Conservation (phyloP, 2,888 invertebrate genomes). For the Notocelia uddmanniana region DNA sequence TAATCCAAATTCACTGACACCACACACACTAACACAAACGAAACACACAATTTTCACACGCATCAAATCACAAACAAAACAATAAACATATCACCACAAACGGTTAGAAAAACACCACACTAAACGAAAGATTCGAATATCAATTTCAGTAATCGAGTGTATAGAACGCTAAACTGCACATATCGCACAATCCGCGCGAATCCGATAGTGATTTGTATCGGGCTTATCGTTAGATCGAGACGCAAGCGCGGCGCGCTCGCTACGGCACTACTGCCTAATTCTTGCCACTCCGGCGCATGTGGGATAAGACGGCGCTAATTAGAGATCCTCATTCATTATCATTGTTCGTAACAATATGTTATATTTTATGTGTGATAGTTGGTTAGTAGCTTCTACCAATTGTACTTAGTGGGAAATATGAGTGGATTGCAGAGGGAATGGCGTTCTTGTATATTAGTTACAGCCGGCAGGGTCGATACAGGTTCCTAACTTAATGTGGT, state of each 20-base stretch:
- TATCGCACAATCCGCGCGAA: neutral
- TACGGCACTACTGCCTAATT: constrained; percentile 73
- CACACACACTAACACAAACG: constrained; percentile 8
- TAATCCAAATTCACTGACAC: constrained; percentile 19
- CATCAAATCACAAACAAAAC: neutral
- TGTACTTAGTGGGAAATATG: neutral
- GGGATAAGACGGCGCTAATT: constrained; percentile 47
- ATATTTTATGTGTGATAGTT: neutral
- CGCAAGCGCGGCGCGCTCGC: constrained; percentile 73
- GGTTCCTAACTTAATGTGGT: too few species aligned
- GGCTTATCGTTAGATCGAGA: constrained; percentile 43
- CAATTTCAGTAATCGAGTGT: neutral
- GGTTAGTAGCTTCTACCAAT: neutral
- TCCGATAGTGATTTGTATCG: constrained; percentile 8
- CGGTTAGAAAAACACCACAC: neutral
- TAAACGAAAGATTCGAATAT: neutral
- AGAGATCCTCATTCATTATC: constrained; percentile 22
- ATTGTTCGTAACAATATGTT: neutral
- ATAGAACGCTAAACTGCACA: neutral
- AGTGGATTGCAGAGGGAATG: neutral
- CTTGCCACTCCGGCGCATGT: constrained; percentile 58
- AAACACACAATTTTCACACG: constrained; percentile 12
- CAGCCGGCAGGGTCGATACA: neutral
- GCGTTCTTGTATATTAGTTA: neutral
- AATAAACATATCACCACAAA: constrained; percentile 17